A percentile compares a stretch with the other conserved stretches of the same genome.
Evolutionary conservation across 2,797 vertebrate genomes (phyloP).

Genomic region (Neoniphon sammara): DNA sequence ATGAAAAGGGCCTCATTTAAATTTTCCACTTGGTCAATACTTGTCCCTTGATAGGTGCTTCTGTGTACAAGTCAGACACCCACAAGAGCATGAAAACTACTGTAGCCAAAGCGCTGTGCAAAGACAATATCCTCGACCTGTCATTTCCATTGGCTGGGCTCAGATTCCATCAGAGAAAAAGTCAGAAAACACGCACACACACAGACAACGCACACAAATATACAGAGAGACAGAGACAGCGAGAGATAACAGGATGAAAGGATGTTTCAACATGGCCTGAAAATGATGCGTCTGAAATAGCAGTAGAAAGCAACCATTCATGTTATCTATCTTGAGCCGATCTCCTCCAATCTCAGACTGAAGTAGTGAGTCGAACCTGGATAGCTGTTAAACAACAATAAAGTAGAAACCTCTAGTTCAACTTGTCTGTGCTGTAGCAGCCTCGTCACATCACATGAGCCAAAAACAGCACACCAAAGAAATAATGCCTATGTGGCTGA

Average conservation of each 20-base stretch:
- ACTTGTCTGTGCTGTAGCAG: constrained; percentile 3
- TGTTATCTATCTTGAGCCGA: constrained; percentile 25
- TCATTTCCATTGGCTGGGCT: constrained; percentile 70
- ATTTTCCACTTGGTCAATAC: constrained; percentile 74
- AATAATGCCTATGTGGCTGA: background rate
- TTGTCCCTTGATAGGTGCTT: constrained; percentile 62
- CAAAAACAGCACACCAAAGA: background rate
- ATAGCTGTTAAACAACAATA: constrained; percentile 7
- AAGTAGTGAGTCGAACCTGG: constrained; percentile 22
- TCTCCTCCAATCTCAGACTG: constrained; percentile 40
- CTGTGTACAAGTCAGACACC: constrained; percentile 58
- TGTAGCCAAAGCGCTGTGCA: constrained; percentile 15
- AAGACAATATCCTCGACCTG: constrained; percentile 55
- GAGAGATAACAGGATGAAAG: constrained; percentile 32
- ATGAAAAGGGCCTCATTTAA: constrained; percentile 67
- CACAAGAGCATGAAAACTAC: constrained; percentile 54
- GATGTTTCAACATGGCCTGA: constrained; percentile 22
- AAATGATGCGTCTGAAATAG: constrained; percentile 11
- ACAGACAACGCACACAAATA: constrained; percentile 17
- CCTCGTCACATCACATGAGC: background rate
- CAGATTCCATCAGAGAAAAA: constrained; percentile 50
- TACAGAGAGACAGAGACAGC: constrained; percentile 1
- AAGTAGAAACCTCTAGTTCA: constrained; percentile 16
- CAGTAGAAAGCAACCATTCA: constrained; percentile 20
- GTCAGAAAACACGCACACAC: constrained; percentile 35